Evolutionary conservation across 2,797 vertebrate genomes (phyloP), one percentile per base, ranked within the genome.

Genomic region (Hybognathus amarus): DNA sequence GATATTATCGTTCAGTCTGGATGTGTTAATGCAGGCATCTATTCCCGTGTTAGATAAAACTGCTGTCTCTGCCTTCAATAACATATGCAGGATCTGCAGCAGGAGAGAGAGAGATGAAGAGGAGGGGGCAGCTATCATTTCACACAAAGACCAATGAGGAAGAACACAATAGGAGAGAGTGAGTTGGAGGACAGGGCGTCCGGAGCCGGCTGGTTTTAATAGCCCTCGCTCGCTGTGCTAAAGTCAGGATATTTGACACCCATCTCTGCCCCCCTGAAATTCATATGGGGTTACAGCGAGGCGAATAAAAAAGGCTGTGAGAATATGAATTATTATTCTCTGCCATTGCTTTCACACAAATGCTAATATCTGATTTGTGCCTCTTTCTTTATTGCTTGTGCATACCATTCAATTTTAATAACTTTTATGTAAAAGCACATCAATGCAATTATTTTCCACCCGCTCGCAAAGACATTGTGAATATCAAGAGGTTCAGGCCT

Each of bases 371-470:
- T 80, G 85, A 89, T 88, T 79, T 40, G 64, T 78, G 82, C 52
- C 75, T 69, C 75, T 84, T 89, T 83, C 74, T 87, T 87, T 85
- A 88, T 85, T 87, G 85, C 85, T 73, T 85, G 75, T 56, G 75
- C 73, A 79, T 68, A 77, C 22, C 71, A 80, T 85, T 85, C 79
- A 63, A 87, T 82, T 86, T 85, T 89, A 85, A 87, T 86, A 88
- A 84, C 50, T 85, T 87, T 87, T 88, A 75, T 77, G 86, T 87
- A 89, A 87, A 88, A 87, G 82, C 76, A 77, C 79, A 77, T 84
- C 84, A 88, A 87, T 20, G 73, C 84, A 86, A 89, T 89, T 88
- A 87, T 90, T 90, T 79, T 83, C 33, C 76, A 78, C 77, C 77
- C 7, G 24, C 82, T 36, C 45, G 50, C 24, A 11, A 79, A 80